Conservation (phyloP, 1,140 invertebrate species). For the Arctopsyche grandis region DNA sequence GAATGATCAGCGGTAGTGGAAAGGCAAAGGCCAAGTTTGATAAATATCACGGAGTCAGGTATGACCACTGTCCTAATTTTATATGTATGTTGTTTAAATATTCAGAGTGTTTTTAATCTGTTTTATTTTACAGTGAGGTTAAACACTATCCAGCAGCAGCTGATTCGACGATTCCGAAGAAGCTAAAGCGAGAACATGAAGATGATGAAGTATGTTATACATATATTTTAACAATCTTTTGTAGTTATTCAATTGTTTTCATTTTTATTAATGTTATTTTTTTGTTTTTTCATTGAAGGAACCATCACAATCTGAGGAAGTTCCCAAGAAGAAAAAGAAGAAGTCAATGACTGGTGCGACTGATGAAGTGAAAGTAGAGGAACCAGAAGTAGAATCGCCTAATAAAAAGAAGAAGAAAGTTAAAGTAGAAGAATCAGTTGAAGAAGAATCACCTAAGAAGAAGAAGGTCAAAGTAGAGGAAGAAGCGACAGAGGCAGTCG, state of each 20-base stretch:
- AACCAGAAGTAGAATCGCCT: background rate
- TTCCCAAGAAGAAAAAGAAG: slow-evolving; percentile 11
- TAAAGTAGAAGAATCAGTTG: background rate
- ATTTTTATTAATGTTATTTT: background rate
- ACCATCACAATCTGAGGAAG: background rate
- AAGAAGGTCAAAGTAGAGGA: slow-evolving; percentile 25
- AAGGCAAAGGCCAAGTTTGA: slow-evolving; percentile 89
- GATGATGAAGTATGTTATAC: slow-evolving; percentile 12
- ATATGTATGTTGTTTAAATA: slow-evolving; percentile 15
- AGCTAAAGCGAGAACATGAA: slow-evolving; percentile 18
- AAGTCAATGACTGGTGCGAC: background rate
- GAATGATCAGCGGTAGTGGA: slow-evolving; percentile 85
- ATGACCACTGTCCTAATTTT: slow-evolving; percentile 50
- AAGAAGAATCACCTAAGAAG: slow-evolving; percentile 1
- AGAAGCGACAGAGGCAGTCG: background rate
- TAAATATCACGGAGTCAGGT: slow-evolving; percentile 87
- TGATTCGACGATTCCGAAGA: slow-evolving; percentile 45
- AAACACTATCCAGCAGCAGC: slow-evolving; percentile 52
- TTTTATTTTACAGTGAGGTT: slow-evolving; percentile 48
- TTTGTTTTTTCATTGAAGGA: background rate
- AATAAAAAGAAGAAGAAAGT: slow-evolving; percentile 21
- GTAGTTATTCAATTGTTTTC: background rate
- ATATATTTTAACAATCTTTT: background rate
- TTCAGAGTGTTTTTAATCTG: background rate
- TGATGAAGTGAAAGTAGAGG: background rate